Base-by-base conservation (phyloP, 2,113 vertebrate genomes). In the Clarias batrachus region DNA sequence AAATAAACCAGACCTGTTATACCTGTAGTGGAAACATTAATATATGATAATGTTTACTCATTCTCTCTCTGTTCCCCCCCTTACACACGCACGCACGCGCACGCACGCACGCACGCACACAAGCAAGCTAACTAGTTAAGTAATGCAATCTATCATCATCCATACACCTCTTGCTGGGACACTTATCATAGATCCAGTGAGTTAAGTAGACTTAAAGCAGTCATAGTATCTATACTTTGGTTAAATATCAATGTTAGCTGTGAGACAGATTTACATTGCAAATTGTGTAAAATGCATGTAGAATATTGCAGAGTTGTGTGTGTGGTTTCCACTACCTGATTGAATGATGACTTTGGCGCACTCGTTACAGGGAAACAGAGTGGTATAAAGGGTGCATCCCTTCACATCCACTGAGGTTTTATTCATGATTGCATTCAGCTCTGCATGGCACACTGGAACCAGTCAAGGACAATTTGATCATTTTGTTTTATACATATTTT, bases 341-440 rank as follows among this genome's bases (percentile, higher is more conserved):
- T 99, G 97, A 93, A 99, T 99, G 94, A 99, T 97, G 89, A 99
- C 96, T 88, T 99, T 99, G 33, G 97, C 97, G 74, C 98, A 99
- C 91, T 99, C 98, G 59, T 99, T 99, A 92, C 98, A 99, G 0
- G 98, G 98, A 93, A 99, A 99, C 93, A 99, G 93, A 87, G 97
- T 97, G 87, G 98, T 97, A 8, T 99, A 99, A 88, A 99, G 97
- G 86, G 94, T 95, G 89, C 97, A 99, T 90, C 96, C 97, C 90
- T 99, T 98, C 92, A 99, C 97, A 12, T 99, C 97, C 0, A 96
- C 94, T 0, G 97, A 97, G 91, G 98, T 99, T 93, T 99, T 99
- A 94, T 99, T 99, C 97, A 99, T 98, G 84, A 99, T 98, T 92
- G 97, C 97, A 54, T 99, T 99, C 89, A 99, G 91, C 93, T 99